A percentile compares a stretch with the other conserved stretches of the same genome.
Evolutionary conservation across 2,797 vertebrate genomes (phyloP).

Genomic region (Rhodeus uyekii): DNA sequence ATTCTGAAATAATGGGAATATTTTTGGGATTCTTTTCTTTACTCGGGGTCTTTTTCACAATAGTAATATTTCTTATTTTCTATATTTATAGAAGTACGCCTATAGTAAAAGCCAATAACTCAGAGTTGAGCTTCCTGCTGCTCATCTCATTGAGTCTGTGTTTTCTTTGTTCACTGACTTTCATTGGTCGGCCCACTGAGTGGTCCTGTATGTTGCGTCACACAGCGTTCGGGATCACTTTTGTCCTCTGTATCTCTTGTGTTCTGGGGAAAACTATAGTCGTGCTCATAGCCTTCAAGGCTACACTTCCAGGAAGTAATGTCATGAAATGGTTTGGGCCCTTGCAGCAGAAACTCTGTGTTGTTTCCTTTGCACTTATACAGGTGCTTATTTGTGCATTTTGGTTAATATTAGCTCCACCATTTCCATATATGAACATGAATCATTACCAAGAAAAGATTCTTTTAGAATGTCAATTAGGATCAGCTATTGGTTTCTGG

Average conservation of each 20-base stretch:
- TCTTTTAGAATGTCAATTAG: slow-evolving; percentile 49
- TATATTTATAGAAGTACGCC: slow-evolving; percentile 54
- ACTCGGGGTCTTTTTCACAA: slow-evolving; percentile 50
- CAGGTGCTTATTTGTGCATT: slow-evolving; percentile 55
- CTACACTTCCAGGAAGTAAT: slow-evolving; percentile 1
- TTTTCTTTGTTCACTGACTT: slow-evolving; percentile 60
- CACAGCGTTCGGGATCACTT: slow-evolving; percentile 50
- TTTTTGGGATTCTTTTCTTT: slow-evolving; percentile 55
- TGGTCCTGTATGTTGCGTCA: slow-evolving; percentile 58
- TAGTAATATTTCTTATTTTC: slow-evolving; percentile 50
- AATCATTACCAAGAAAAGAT: slow-evolving; percentile 7
- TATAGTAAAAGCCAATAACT: slow-evolving; percentile 59
- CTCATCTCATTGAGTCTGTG: slow-evolving; percentile 57
- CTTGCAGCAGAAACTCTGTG: background rate
- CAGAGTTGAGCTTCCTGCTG: slow-evolving; percentile 55
- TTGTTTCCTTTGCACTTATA: slow-evolving; percentile 48
- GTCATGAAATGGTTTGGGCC: slow-evolving; percentile 1
- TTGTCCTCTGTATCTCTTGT: slow-evolving; percentile 1
- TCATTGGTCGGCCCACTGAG: slow-evolving; percentile 54
- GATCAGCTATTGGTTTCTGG: slow-evolving; percentile 8
- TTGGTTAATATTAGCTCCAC: slow-evolving; percentile 56
- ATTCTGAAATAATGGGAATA: slow-evolving; percentile 58
- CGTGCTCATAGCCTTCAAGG: background rate
- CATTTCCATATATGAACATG: slow-evolving; percentile 51
- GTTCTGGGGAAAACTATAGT: slow-evolving; percentile 13